Base-by-base conservation (phyloP, 1,140 invertebrate genomes). In the Drosophila chauvacae region DNA sequence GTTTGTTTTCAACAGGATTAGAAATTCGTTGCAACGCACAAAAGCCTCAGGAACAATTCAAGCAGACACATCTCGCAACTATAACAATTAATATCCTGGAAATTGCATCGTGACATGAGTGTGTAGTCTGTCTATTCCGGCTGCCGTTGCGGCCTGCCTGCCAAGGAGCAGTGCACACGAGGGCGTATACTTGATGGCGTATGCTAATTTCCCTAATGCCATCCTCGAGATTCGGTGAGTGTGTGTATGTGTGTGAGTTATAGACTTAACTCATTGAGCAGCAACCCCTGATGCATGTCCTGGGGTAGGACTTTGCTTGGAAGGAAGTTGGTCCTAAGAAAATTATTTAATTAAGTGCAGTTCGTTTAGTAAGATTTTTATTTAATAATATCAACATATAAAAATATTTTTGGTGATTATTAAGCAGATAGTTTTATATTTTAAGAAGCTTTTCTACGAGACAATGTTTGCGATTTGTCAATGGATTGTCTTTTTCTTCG, bases 1-100 rank as follows among this genome's bases (percentile, higher is more conserved):
- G 85, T 90, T 90, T 80, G 81, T 90, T 90, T 90, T 90, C 85
- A 90, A 81, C 85, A 90, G 81, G 85, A 90, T 90, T 90, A 90
- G 85, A 80, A 90, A 71, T 71, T 79, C 57, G 85, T 90, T 88
- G 85, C 86, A 85, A 81, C 74, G 81, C 77, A 90, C 85, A 90
- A 85, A 80, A 81, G 85, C 85, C 75, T 85, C 86, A 90, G 81
- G 83, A 90, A 90, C 85, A 90, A 90, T 90, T 90, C 81, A 81
- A 90, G 86, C 85, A 90, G 85, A 90, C 70, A 90, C 86, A 90
- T 81, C 78, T 90, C 85, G 85, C 81, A 90, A 90, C 85, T 90
- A 85, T 90, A 90, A 90, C 85, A 90, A 90, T 90, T 90, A 90
- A 90, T 90, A 90, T 90, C 81, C 85, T 90, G 69, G 69, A 73